Conservation (phyloP, 2,888 invertebrate species). For the Copidosoma aretas region DNA sequence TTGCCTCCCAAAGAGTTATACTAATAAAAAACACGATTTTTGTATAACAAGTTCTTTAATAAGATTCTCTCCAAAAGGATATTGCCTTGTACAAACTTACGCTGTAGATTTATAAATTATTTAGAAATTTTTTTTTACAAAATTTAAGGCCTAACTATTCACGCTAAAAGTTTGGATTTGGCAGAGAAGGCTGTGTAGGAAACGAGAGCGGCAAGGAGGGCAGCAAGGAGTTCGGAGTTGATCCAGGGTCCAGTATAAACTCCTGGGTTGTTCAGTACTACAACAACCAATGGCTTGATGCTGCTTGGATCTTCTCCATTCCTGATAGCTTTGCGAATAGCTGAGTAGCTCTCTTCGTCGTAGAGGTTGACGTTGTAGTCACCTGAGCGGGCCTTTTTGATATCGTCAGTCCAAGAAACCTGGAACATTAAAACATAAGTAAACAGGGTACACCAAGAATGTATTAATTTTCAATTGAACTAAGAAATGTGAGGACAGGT, state of each 20-base stretch:
- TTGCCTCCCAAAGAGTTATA: conserved; percentile 72
- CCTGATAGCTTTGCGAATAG: conserved; percentile 81
- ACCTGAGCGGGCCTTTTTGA: conserved; percentile 81
- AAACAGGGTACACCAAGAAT: too few relatives aligned
- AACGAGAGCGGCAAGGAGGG: conserved; percentile 76
- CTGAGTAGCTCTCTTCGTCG: conserved; percentile 92
- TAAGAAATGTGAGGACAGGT: too few relatives aligned
- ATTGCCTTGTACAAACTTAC: conserved; percentile 32
- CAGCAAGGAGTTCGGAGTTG: conserved; percentile 90
- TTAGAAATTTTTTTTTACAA: conserved; percentile 23
- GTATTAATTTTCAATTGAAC: too few relatives aligned
- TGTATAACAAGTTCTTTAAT: conserved; percentile 35
- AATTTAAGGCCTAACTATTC: conserved; percentile 51
- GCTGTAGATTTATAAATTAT: conserved; percentile 33
- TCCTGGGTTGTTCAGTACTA: conserved; percentile 76
- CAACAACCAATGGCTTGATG: conserved; percentile 74
- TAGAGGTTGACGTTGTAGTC: conserved; percentile 81
- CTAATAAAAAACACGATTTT: conserved; percentile 53
- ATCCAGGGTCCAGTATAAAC: conserved; percentile 92
- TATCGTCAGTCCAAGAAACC: conserved; percentile 94
- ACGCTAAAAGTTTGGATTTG: conserved; percentile 80
- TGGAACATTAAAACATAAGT: too few relatives aligned
- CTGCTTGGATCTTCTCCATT: conserved; percentile 73
- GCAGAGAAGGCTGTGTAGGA: conserved; percentile 88
- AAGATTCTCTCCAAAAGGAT: conserved; percentile 16